Base-by-base conservation (phyloP, 1,140 invertebrate genomes). In the Drosophila ironensis region DNA sequence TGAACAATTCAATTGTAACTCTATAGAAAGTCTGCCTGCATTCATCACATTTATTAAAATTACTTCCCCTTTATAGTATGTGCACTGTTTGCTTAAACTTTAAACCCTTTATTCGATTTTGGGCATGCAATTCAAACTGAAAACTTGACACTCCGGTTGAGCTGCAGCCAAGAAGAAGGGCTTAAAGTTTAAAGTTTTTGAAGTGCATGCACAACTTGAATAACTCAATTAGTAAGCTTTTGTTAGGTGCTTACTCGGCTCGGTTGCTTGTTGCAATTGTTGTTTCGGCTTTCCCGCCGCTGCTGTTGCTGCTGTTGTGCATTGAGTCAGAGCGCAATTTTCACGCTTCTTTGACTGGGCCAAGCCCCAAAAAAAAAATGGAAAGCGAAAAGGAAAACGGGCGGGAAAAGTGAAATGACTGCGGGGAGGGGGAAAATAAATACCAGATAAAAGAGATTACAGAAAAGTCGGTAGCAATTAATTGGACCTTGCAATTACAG, bases 201-300 rank as follows among this genome's bases (percentile, higher is more conserved):
- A 24, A 47, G 53, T 59, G 63, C 67, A 66, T 66, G 69, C 53
- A 35, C 71, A 74, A 68, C 73, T 60, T 44, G 20, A 67, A 57
- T 72, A 82, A 82, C 77, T 81, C 78, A 84, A 81, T 81, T 81
- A 81, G 77, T 44, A 51, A 17, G 17, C 59, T 30, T 45, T 78
- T 78, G 70, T 78, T 53, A 12, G 16, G 28, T 33, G 41, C 14
- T 20, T 11, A 22, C 27, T 8, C 41, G 20, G 46, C 27, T 14
- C n/a, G n/a, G 27, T 16, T 46, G 50, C 11, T 47, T 11, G n/a
- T 35, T 14, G 47, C 35, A 59, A 59, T 54, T 60, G 56, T 28
- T 24, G 51, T n/a, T n/a, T n/a, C 56, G 11, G 22, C 9, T 8
- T 52, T 52, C 24, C 16, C 35, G 28, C 24, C 25, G 33, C 8